Evolutionary conservation across 2,888 invertebrate species (phyloP), one percentile per base, ranked within the genome.

Genomic region (Clusia tigrina): DNA sequence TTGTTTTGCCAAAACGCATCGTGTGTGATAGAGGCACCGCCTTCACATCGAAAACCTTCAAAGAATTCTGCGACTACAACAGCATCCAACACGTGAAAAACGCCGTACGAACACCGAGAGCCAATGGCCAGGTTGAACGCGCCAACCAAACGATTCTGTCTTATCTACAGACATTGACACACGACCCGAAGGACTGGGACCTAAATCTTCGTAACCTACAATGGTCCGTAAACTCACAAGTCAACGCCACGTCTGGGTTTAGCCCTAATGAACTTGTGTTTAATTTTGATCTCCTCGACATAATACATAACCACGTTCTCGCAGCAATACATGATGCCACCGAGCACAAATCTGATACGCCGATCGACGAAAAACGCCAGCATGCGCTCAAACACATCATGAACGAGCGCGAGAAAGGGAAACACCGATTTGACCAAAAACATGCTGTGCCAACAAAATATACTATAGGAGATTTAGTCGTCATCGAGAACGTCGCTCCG

Each of bases 101-200:
- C 24, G 51, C 66, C 1, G 63, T 70, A 23, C 66, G 66, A 5
- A 68, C 68, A 2, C 72, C 67, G 0, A 52, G 72, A 60, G 61
- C 65, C 0, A 67, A 65, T 38, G 64, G 69, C 1, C 67, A 65
- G 56, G 60, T 56, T n/a, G 67, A 69, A 48, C 54, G 61, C 6
- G 59, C 26, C 1, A 67, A 67, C 46, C 60, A 53, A 52, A 59
- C 56, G 1, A 66, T 74, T n/a, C 37, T 72, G 9, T 60, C 32
- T 9, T 68, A 64, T 62, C 54, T 74, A 42, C 26, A 70, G 15
- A 68, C 72, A 5, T 59, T 57, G 10, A 66, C 69, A 0, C 22
- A 61, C 3, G 6, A 58, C 18, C 23, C 51, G 2, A 60, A 56
- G 52, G 53, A 59, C 17, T 67, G 63, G 63, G 62, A 66, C 25